A percentile compares a stretch with the other conserved stretches of the same genome.
phyloP scores from a whole-genome alignment of 2,888 invertebrate genomes.

The Reticulitermes lucifugus region DNA sequence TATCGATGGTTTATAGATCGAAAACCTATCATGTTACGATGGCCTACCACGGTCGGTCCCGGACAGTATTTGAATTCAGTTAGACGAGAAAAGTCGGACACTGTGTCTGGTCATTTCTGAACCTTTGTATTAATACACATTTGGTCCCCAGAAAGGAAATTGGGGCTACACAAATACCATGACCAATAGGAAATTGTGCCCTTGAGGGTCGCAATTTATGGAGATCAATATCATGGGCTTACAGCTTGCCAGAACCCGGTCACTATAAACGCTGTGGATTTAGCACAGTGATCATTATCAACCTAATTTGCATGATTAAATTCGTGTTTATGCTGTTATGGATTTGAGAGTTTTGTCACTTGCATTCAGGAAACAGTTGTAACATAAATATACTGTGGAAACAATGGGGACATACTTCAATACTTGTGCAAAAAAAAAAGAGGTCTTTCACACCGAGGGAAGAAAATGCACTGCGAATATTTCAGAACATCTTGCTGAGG shows the following conservation, averaged over 20 bases:
- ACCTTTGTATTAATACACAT: not conserved
- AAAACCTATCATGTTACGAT: no score
- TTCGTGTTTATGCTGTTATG: not conserved
- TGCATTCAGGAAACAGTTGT: no score
- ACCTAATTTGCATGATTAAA: not conserved
- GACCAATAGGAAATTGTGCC: not conserved
- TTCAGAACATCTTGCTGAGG: no score
- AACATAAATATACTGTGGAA: no score
- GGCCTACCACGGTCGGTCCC: no score
- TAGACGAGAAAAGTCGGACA: not conserved
- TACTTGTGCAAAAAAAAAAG: no score
- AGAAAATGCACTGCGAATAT: no score
- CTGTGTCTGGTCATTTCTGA: not conserved
- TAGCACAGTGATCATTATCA: not conserved
- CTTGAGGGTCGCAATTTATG: not conserved
- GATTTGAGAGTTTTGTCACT: no score
- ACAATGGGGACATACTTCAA: no score
- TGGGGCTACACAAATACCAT: not conserved
- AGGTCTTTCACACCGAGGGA: no score
- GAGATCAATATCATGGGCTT: not conserved
- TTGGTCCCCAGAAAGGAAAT: not conserved
- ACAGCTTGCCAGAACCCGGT: not conserved
- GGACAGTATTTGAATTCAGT: no score
- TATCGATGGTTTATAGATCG: no score
- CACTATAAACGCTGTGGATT: not conserved